These are phyloP conservation scores for Microctenopoma stevenorrisi DNA, from an alignment of 2,797 vertebrate genomes.

Conservation along the genomic window DNA sequence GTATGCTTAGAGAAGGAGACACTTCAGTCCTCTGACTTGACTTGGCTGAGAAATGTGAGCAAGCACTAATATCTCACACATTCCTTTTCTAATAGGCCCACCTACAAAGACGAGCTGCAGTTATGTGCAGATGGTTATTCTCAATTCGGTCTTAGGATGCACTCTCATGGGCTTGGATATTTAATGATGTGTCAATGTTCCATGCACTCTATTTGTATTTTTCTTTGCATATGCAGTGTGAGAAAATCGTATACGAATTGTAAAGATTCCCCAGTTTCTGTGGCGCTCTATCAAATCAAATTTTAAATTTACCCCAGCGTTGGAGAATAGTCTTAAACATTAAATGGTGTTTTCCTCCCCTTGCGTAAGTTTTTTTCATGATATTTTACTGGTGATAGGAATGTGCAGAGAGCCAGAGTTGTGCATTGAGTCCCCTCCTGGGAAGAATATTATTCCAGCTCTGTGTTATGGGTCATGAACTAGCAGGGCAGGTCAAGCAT, in stretches of 20 bases:
- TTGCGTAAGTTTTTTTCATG: slow-evolving; percentile 43
- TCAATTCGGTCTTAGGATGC: slow-evolving; percentile 52
- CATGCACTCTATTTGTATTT: not conserved
- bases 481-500: slow-evolving; percentile 70
- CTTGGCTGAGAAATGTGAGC: slow-evolving; percentile 58
- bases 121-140: slow-evolving; percentile 67
- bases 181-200: slow-evolving; percentile 55
- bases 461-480: slow-evolving; percentile 63
- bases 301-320: not conserved
- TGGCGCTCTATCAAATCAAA: slow-evolving; percentile 12
- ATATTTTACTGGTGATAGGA: slow-evolving; percentile 56
- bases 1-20: slow-evolving; percentile 47
- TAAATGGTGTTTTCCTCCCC: slow-evolving; percentile 35
- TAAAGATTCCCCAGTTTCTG: not conserved
- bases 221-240: slow-evolving; percentile 3
- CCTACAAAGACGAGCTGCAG: slow-evolving; percentile 68
- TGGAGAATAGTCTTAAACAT: slow-evolving; percentile 34
- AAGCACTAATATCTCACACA: slow-evolving; percentile 66
- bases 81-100: slow-evolving; percentile 74
- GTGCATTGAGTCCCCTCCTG: slow-evolving; percentile 61
- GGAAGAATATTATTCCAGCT: slow-evolving; percentile 74
- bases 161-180: slow-evolving; percentile 49
- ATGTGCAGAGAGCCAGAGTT: slow-evolving; percentile 53
- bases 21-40: slow-evolving; percentile 38
- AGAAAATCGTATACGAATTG: slow-evolving; percentile 11